Percentiles rank a stretch among this genome's conserved stretches.
These are phyloP conservation scores for Troides helena DNA, from an alignment of 2,888 invertebrate genomes.

Conservation along the genomic window DNA sequence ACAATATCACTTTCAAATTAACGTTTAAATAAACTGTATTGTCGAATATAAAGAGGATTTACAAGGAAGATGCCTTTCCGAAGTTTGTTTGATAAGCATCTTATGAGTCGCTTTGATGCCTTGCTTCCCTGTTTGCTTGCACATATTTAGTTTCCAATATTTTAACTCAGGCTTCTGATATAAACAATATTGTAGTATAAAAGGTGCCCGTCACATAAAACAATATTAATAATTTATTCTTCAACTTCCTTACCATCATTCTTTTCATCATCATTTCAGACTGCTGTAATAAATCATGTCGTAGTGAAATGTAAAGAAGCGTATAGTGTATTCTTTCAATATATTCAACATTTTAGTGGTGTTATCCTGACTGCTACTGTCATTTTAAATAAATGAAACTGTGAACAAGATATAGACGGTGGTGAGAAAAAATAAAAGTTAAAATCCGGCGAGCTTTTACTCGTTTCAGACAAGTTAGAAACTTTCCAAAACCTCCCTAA, in stretches of 20 bases:
- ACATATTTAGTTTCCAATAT: not conserved
- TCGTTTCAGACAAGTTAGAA: slow-evolving; percentile 14
- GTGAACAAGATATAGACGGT: not conserved
- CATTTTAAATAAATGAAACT: not conserved
- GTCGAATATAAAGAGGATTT: not conserved
- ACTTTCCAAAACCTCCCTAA: slow-evolving; percentile 11
- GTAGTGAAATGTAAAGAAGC: too few species aligned
- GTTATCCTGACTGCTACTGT: not conserved
- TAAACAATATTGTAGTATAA: too few species aligned
- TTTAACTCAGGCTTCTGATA: not conserved
- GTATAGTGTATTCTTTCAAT: too few species aligned
- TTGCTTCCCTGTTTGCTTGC: not conserved
- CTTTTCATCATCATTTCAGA: too few species aligned
- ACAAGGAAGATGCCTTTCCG: not conserved
- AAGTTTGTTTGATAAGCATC: slow-evolving; percentile 1
- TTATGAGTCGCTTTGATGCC: not conserved
- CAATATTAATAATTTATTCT: too few species aligned
- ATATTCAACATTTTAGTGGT: too few species aligned
- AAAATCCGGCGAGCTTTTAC: slow-evolving; percentile 12
- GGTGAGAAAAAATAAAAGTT: slow-evolving; percentile 1
- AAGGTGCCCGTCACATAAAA: too few species aligned
- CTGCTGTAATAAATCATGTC: too few species aligned
- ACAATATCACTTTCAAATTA: too few species aligned
- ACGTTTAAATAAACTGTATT: not conserved
- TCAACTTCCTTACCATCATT: too few species aligned